Percentiles rank a stretch among this genome's conserved stretches.
Evolutionary conservation across 2,888 invertebrate genomes (phyloP).

Genomic region (Podotricha telesiphe): DNA sequence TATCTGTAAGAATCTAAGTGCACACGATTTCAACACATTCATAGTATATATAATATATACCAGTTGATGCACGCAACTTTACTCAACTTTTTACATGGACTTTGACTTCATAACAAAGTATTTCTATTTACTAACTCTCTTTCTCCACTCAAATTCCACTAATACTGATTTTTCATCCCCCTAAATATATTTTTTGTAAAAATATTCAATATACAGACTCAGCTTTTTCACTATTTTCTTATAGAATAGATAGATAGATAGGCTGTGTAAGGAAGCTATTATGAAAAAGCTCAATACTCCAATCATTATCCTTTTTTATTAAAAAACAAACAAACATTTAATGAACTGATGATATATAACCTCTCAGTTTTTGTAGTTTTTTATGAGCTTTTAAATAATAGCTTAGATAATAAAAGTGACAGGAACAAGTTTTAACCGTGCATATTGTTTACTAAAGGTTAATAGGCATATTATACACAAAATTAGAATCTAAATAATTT

Average conservation of each 20-base stretch:
- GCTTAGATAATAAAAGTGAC: slow-evolving; percentile 8
- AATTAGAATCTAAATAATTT: slow-evolving; percentile 3
- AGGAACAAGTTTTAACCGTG: neutral
- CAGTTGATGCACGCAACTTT: too few relatives aligned
- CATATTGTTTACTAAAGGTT: slow-evolving; percentile 7
- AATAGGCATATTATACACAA: neutral
- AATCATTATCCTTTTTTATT: neutral
- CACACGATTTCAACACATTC: neutral
- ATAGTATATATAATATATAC: too few relatives aligned
- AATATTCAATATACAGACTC: too few relatives aligned
- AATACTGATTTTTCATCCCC: too few relatives aligned
- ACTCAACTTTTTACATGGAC: too few relatives aligned
- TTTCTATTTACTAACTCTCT: too few relatives aligned
- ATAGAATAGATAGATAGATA: too few relatives aligned
- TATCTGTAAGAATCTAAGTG: too few relatives aligned
- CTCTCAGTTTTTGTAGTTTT: neutral
- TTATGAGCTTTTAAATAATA: slow-evolving; percentile 12
- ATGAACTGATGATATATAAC: slow-evolving; percentile 1
- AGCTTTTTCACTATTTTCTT: too few relatives aligned
- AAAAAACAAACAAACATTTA: neutral
- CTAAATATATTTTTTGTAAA: too few relatives aligned
- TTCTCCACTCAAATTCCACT: too few relatives aligned
- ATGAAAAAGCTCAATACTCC: neutral
- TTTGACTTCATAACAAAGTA: too few relatives aligned
- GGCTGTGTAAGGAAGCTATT: neutral